Percentiles rank a stretch among this genome's conserved stretches.
Evolutionary conservation across 2,888 invertebrate genomes (phyloP).

Genomic region (Megalurothrips usitatus): DNA sequence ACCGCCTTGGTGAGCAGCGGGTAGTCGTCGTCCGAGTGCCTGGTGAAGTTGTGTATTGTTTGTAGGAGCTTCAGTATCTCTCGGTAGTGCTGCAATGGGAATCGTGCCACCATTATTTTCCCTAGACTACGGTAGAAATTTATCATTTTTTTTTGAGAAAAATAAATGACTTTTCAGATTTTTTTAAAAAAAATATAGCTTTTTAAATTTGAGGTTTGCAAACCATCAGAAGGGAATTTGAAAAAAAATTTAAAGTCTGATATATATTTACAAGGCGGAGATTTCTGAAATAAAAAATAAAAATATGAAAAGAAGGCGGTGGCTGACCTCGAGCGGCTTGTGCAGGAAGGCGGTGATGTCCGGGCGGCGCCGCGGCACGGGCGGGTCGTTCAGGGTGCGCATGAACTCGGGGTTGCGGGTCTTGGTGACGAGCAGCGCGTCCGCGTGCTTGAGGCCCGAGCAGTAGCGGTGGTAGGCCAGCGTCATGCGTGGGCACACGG

Average conservation of each 20-base stretch:
- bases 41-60: slow-evolving; percentile 50
- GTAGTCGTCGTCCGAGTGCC: slow-evolving; percentile 50
- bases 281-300: too few relatives aligned
- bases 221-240: too few relatives aligned
- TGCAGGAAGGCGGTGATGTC: slow-evolving; percentile 81
- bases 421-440: slow-evolving; percentile 68
- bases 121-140: too few relatives aligned
- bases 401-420: slow-evolving; percentile 68
- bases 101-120: too few relatives aligned
- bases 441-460: slow-evolving; percentile 77
- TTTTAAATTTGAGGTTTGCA: too few relatives aligned
- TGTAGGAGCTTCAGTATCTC: slow-evolving; percentile 58
- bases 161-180: too few relatives aligned
- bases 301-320: too few relatives aligned
- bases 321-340: slow-evolving; percentile 64
- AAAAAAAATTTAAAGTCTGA: too few relatives aligned
- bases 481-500: slow-evolving; percentile 50
- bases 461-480: slow-evolving; percentile 77
- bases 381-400: slow-evolving; percentile 72
- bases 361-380: slow-evolving; percentile 73
- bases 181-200: background rate
- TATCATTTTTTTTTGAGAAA: too few relatives aligned
- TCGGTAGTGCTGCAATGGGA: slow-evolving; percentile 57
- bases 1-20: slow-evolving; percentile 50
- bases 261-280: too few relatives aligned